These are phyloP conservation scores for Myripristis murdjan DNA, from an alignment of 2,797 vertebrate genomes.

Conservation along the genomic window DNA sequence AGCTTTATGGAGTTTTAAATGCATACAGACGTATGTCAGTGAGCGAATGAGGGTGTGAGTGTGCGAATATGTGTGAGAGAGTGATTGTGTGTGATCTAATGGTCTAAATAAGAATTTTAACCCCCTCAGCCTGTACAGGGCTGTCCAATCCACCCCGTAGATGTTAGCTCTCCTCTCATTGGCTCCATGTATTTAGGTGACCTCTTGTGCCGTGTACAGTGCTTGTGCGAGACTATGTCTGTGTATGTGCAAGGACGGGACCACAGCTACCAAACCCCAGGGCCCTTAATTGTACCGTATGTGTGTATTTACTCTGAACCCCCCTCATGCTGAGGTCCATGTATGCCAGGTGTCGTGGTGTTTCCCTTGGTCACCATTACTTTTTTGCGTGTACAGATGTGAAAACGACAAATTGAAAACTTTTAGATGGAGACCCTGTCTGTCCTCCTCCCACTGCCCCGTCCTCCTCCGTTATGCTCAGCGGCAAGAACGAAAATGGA, in stretches of 20 bases:
- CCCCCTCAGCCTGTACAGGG: slow-evolving; percentile 88
- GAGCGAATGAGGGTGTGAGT: slow-evolving; percentile 65
- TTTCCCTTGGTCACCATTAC: slow-evolving; percentile 93
- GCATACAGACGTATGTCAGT: slow-evolving; percentile 87
- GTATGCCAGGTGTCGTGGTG: slow-evolving; percentile 99
- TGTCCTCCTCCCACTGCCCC: slow-evolving; percentile 79
- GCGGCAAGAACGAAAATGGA: slow-evolving; percentile 83
- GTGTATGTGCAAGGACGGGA: slow-evolving; percentile 89
- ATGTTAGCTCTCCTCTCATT: slow-evolving; percentile 91
- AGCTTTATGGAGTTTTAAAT: slow-evolving; percentile 92
- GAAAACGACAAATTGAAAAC: slow-evolving; percentile 87
- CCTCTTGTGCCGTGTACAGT: slow-evolving; percentile 98
- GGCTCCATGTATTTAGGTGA: slow-evolving; percentile 95
- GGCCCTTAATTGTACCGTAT: slow-evolving; percentile 52
- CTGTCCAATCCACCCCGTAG: slow-evolving; percentile 89
- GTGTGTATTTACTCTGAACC: slow-evolving; percentile 91
- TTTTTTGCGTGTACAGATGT: slow-evolving; percentile 92
- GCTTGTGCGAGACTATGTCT: slow-evolving; percentile 96
- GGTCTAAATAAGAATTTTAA: slow-evolving; percentile 89
- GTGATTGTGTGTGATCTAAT: slow-evolving; percentile 41
- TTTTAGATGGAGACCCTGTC: slow-evolving; percentile 88
- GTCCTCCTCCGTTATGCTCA: slow-evolving; percentile 84
- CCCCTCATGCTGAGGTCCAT: slow-evolving; percentile 91
- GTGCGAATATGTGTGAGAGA: slow-evolving; percentile 18
- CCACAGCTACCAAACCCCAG: slow-evolving; percentile 84